Percentiles rank a stretch among this genome's conserved stretches.
Evolutionary conservation across 2,797 vertebrate species (phyloP).

Genomic region (Nyctalus aviator): DNA sequence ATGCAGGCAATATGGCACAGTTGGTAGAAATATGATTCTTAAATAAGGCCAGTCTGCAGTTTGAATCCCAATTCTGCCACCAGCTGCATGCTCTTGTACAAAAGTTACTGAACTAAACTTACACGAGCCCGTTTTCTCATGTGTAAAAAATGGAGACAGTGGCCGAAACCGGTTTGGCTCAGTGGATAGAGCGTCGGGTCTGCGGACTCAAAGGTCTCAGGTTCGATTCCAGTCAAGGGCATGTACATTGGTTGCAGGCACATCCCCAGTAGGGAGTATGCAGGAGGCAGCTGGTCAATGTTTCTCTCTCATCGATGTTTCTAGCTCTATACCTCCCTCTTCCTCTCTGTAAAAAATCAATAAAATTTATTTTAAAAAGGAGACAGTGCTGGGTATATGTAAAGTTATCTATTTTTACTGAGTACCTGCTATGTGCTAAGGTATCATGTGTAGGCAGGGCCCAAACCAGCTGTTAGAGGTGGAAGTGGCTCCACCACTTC

Average conservation of each 20-base stretch:
- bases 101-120: slow-evolving; percentile 52
- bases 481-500: not conserved
- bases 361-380: not conserved
- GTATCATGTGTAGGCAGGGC: not conserved
- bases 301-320: no score
- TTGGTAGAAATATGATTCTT: not conserved
- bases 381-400: not conserved
- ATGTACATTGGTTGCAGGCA: no score
- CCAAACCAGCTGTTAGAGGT: not conserved
- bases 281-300: no score
- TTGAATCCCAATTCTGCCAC: not conserved
- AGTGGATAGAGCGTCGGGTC: no score
- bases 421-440: not conserved
- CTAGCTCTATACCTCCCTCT: no score
- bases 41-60: not conserved
- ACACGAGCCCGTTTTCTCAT: not conserved
- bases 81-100: not conserved
- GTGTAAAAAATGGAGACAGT: slow-evolving; percentile 11
- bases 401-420: slow-evolving; percentile 27
- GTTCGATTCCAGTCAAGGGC: no score
- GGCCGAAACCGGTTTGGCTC: no score
- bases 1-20: not conserved
- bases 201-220: no score
- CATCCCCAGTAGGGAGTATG: no score
- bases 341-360: no score